Evolutionary conservation across 2,113 vertebrate genomes (phyloP).

Genomic region (Leptobrachium leishanense): DNA sequence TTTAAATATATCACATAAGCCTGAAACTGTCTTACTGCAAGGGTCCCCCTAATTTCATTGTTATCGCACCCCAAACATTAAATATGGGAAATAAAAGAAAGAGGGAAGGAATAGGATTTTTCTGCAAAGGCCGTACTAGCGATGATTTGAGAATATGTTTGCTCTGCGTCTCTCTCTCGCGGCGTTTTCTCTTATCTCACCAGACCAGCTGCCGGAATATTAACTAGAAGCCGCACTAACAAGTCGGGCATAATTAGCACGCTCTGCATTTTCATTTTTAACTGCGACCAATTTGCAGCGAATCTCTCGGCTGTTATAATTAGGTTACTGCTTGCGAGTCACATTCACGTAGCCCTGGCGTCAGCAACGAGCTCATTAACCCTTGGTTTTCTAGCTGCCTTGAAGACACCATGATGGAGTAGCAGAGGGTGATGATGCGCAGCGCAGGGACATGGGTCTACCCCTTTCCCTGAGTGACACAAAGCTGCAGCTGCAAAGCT

Average conservation of each 20-base stretch:
- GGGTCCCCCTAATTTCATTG: too few relatives aligned
- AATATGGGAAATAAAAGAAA: neutral
- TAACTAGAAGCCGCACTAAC: slow-evolving; percentile 65
- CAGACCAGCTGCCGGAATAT: slow-evolving; percentile 67
- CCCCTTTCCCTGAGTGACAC: too few relatives aligned
- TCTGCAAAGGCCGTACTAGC: slow-evolving; percentile 58
- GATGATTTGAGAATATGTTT: slow-evolving; percentile 61
- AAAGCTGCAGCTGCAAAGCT: too few relatives aligned
- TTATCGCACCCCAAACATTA: too few relatives aligned
- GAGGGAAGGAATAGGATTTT: neutral
- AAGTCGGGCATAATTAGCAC: slow-evolving; percentile 67
- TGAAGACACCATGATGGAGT: too few relatives aligned
- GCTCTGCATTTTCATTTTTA: slow-evolving; percentile 71
- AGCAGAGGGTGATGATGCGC: too few relatives aligned
- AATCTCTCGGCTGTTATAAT: slow-evolving; percentile 62
- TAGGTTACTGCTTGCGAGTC: slow-evolving; percentile 53
- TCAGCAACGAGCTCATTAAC: slow-evolving; percentile 7
- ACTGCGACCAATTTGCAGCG: slow-evolving; percentile 64
- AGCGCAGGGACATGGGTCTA: too few relatives aligned
- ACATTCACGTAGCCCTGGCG: slow-evolving; percentile 15
- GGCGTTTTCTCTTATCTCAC: slow-evolving; percentile 64
- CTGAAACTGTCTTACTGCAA: too few relatives aligned
- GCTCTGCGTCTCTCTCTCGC: slow-evolving; percentile 60
- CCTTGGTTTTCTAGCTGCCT: neutral
- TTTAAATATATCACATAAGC: too few relatives aligned